These are phyloP conservation scores for Agelaius tricolor DNA, from an alignment of 2,113 vertebrate genomes.

Conservation along the genomic window DNA sequence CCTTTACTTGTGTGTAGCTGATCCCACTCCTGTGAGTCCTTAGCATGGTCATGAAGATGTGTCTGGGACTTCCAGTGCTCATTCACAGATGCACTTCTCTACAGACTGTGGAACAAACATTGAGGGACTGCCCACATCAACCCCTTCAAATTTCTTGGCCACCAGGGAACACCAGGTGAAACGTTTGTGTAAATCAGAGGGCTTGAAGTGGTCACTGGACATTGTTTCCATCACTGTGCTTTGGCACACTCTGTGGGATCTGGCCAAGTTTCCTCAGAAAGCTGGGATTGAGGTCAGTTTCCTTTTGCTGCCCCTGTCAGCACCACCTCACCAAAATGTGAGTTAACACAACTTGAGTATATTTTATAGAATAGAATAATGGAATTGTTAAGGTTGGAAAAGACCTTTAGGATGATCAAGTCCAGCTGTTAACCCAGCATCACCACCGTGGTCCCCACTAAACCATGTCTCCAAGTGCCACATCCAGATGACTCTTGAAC, in stretches of 20 bases:
- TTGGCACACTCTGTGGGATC: neutral
- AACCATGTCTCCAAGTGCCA: neutral
- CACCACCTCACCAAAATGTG: neutral
- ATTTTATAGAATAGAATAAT: neutral
- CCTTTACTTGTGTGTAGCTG: neutral
- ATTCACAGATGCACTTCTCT: neutral
- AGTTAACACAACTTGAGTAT: neutral
- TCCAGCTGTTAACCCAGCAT: neutral
- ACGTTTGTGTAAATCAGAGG: accelerated
- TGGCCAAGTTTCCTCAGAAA: neutral
- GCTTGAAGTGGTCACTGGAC: neutral
- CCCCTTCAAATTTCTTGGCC: neutral
- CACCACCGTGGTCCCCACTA: neutral
- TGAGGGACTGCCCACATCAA: neutral
- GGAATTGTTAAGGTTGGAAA: neutral
- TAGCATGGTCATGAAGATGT: neutral
- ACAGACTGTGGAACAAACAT: neutral
- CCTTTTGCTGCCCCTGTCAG: neutral
- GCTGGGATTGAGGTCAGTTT: neutral
- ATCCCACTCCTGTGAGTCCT: neutral
- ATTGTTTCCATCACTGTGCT: neutral
- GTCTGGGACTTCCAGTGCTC: neutral
- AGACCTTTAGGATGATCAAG: neutral
- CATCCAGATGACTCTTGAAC: neutral
- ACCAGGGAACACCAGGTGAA: neutral